phyloP scores from a whole-genome alignment of 2,113 vertebrate genomes.

The Orientallactaga bullata region DNA sequence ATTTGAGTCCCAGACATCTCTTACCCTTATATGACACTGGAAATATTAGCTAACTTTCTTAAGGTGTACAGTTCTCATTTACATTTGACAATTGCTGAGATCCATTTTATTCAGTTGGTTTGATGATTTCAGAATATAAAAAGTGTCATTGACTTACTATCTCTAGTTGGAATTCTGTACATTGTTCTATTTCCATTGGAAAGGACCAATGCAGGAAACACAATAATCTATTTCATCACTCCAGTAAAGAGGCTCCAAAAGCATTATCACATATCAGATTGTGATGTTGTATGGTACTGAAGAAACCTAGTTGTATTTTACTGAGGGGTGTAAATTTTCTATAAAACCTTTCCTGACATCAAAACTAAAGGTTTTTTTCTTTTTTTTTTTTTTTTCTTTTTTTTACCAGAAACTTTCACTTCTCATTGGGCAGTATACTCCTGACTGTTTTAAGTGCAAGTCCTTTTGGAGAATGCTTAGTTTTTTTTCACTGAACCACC shows the following conservation, averaged over 20 bases:
- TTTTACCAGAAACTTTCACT: slow-evolving; percentile 70
- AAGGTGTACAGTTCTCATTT: neutral
- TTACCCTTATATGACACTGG: fast-evolving
- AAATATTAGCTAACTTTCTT: neutral
- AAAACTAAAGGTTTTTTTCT: slow-evolving; percentile 66
- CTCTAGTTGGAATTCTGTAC: neutral
- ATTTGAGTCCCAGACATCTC: neutral
- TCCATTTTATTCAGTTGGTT: neutral
- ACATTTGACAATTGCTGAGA: slow-evolving; percentile 18
- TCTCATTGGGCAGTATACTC: slow-evolving; percentile 80
- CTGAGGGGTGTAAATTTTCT: slow-evolving; percentile 49
- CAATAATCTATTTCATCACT: neutral
- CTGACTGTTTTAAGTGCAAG: slow-evolving; percentile 86
- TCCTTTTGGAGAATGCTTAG: slow-evolving; percentile 83
- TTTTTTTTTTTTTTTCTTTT: too few species aligned
- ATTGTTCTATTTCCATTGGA: neutral
- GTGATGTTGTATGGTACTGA: neutral
- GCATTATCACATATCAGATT: neutral
- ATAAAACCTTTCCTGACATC: slow-evolving; percentile 35
- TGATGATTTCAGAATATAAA: slow-evolving; percentile 23
- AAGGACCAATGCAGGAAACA: slow-evolving; percentile 13
- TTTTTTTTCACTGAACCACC: slow-evolving; percentile 88
- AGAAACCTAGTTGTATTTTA: slow-evolving; percentile 30
- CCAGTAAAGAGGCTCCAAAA: neutral
- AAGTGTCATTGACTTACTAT: neutral